Conservation (phyloP, 2,888 invertebrate genomes). For the Aporophyla nigra region DNA sequence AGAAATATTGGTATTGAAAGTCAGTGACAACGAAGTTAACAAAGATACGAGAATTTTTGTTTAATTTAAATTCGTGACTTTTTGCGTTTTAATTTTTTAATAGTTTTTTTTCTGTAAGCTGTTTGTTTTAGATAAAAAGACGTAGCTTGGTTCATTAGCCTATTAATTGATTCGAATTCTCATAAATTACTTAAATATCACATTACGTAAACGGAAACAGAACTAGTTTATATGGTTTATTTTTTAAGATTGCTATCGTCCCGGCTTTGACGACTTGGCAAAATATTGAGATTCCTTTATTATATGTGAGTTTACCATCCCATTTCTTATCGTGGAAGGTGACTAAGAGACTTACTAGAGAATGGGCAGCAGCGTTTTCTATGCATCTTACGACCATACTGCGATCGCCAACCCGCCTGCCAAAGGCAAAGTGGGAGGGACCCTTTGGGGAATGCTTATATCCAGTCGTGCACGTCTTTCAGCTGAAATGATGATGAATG, state of each 20-base stretch:
- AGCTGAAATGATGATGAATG: too few relatives aligned
- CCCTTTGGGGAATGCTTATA: too few relatives aligned
- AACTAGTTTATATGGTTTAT: slow-evolving; percentile 13
- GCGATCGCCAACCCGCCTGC: too few relatives aligned
- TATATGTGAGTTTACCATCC: neutral
- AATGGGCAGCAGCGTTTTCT: too few relatives aligned
- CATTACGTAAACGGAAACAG: slow-evolving; percentile 7
- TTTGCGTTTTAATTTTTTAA: neutral
- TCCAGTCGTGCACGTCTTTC: too few relatives aligned
- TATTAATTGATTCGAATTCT: slow-evolving; percentile 8
- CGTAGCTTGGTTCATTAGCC: slow-evolving; percentile 24
- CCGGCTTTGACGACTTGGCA: neutral
- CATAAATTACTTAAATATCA: slow-evolving; percentile 3
- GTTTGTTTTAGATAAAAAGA: neutral
- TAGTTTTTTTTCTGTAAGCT: neutral
- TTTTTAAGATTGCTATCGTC: neutral
- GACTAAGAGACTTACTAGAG: too few relatives aligned
- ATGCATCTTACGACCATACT: too few relatives aligned
- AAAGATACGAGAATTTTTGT: neutral
- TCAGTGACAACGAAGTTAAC: neutral
- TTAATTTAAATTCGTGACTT: neutral
- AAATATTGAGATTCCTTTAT: neutral
- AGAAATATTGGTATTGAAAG: neutral
- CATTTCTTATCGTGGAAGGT: too few relatives aligned
- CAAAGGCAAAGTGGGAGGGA: too few relatives aligned